phyloP scores from a whole-genome alignment of 2,888 invertebrate species.

The Sphinx pinastri region DNA sequence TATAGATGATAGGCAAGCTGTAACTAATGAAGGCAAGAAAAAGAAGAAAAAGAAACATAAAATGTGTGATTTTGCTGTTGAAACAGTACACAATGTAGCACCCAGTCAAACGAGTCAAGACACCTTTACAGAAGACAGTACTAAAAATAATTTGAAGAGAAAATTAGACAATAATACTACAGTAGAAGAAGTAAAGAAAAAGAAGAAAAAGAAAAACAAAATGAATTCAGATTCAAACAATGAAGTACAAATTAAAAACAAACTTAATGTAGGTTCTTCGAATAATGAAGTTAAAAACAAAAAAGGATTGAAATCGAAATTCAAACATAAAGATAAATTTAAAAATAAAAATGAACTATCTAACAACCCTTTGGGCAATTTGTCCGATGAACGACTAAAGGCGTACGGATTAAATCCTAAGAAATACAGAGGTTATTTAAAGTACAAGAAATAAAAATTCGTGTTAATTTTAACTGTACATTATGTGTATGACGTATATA shows the following conservation, averaged over 20 bases:
- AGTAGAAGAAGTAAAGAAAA: slow-evolving; percentile 48
- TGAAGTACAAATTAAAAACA: slow-evolving; percentile 42
- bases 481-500: slow-evolving; percentile 12
- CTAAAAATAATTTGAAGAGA: slow-evolving; percentile 32
- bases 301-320: slow-evolving; percentile 48
- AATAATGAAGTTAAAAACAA: slow-evolving; percentile 44
- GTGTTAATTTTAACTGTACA: slow-evolving; percentile 5
- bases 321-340: slow-evolving; percentile 53
- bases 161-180: slow-evolving; percentile 32
- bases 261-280: slow-evolving; percentile 44
- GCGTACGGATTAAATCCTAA: slow-evolving; percentile 97
- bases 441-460: slow-evolving; percentile 81
- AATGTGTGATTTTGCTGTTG: slow-evolving; percentile 50
- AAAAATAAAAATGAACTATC: slow-evolving; percentile 50
- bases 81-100: slow-evolving; percentile 47
- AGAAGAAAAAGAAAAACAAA: slow-evolving; percentile 38
- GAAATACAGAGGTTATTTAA: slow-evolving; percentile 91
- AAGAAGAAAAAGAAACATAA: slow-evolving; percentile 56
- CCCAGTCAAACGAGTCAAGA: slow-evolving; percentile 49
- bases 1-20: slow-evolving; percentile 17
- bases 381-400: slow-evolving; percentile 92
- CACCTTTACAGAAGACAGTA: slow-evolving; percentile 40
- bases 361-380: slow-evolving; percentile 64
- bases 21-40: slow-evolving; percentile 35
- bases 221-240: slow-evolving; percentile 41